These are phyloP conservation scores for Calyptommatus sinebrachiatus DNA, from an alignment of 2,113 vertebrate species.

Conservation along the genomic window DNA sequence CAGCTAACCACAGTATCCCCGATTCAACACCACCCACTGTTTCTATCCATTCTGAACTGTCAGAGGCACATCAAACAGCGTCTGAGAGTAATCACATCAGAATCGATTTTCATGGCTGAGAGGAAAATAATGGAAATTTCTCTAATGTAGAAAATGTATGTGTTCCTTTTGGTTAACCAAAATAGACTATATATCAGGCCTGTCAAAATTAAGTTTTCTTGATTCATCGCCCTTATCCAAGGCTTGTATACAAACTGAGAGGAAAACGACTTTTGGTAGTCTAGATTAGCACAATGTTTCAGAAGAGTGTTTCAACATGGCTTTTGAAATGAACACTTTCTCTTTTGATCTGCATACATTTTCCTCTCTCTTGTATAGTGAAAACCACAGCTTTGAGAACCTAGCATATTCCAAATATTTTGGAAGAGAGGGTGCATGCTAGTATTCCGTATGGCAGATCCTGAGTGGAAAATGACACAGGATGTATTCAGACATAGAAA, in stretches of 20 bases:
- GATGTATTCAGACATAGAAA: too few species aligned
- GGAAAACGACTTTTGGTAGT: slow-evolving; percentile 27
- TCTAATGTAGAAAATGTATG: slow-evolving; percentile 98
- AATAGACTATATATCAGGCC: slow-evolving; percentile 94
- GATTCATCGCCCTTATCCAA: slow-evolving; percentile 66
- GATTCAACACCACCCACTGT: slow-evolving; percentile 74
- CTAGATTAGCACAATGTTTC: slow-evolving; percentile 43
- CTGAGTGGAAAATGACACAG: too few species aligned
- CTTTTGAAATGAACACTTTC: slow-evolving; percentile 42
- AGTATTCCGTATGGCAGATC: too few species aligned
- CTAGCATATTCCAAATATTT: too few species aligned
- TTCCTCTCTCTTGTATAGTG: neutral
- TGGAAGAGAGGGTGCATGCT: too few species aligned
- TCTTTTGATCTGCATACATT: slow-evolving; percentile 34
- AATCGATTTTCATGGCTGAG: slow-evolving; percentile 98
- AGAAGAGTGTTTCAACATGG: slow-evolving; percentile 23
- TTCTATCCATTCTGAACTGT: slow-evolving; percentile 86
- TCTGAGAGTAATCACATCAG: slow-evolving; percentile 94
- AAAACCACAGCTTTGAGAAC: neutral
- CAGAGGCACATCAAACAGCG: slow-evolving; percentile 84
- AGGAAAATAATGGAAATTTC: slow-evolving; percentile 98
- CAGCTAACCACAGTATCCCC: slow-evolving; percentile 69
- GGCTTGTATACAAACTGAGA: slow-evolving; percentile 71
- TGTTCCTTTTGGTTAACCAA: slow-evolving; percentile 98
- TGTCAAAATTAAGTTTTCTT: slow-evolving; percentile 87